Conservation (phyloP, 2,888 invertebrate genomes). For the Petrolisthes cinctipes region DNA sequence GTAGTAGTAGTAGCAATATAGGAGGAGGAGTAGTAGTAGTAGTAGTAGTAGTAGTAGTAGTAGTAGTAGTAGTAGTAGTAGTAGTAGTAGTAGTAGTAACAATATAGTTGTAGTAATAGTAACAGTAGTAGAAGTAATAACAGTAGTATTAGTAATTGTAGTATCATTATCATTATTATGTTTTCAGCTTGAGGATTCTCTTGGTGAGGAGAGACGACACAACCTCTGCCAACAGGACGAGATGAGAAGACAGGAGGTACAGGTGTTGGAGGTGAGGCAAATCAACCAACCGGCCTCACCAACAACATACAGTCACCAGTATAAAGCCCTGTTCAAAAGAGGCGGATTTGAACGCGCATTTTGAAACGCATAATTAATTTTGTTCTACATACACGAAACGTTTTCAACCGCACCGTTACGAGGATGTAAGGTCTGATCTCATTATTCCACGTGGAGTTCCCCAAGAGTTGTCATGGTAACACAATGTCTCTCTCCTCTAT, state of each 20-base stretch:
- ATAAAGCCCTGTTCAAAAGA: background rate
- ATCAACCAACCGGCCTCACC: background rate
- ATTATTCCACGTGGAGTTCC: no score
- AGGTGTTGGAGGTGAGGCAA: slow-evolving; percentile 31
- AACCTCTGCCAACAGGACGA: slow-evolving; percentile 21
- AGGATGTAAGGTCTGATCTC: no score
- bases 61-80: background rate
- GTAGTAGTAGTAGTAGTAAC: background rate
- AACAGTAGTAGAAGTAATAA: background rate
- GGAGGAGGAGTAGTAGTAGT: background rate
- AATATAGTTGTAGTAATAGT: background rate
- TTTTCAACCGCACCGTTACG: no score
- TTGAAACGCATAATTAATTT: no score
- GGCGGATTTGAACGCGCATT: no score
- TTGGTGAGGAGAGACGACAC: slow-evolving; percentile 29
- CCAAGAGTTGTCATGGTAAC: no score
- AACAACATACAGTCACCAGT: background rate
- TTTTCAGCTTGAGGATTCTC: slow-evolving; percentile 21
- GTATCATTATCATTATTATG: background rate
- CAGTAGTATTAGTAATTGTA: background rate
- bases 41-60: background rate
- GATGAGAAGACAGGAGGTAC: slow-evolving; percentile 21
- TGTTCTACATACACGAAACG: no score
- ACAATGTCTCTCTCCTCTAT: no score
- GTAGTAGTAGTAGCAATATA: no score